Percentiles rank a stretch among this genome's conserved stretches.
Evolutionary conservation across 2,113 vertebrate species (phyloP).

Genomic region (Origma solitaria): DNA sequence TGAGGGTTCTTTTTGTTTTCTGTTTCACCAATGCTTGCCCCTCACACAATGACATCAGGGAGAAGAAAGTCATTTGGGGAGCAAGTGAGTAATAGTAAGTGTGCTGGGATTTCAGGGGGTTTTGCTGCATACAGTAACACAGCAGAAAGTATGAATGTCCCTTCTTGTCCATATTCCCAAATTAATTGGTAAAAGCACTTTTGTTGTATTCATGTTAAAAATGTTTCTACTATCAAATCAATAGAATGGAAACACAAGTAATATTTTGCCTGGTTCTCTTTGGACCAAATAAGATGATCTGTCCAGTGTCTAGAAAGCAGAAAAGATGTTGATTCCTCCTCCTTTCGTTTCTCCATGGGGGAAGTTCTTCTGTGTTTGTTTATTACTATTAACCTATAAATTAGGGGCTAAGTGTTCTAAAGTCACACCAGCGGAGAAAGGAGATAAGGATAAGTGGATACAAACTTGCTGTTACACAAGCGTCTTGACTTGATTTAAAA

Average conservation of each 20-base stretch:
- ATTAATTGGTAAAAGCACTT: neutral
- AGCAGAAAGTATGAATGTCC: neutral
- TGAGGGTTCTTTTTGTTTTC: neutral
- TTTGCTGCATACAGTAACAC: neutral
- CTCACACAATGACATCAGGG: neutral
- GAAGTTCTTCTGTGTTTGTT: neutral
- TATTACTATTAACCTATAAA: neutral
- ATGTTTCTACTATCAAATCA: neutral
- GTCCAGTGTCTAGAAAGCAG: neutral
- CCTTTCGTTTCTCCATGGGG: neutral
- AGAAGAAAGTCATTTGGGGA: neutral
- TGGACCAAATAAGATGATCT: neutral
- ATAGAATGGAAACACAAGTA: neutral
- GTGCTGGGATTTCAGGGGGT: neutral
- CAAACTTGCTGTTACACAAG: slow-evolving; percentile 17
- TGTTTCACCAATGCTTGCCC: neutral
- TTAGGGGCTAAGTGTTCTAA: slow-evolving; percentile 3
- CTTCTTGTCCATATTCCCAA: neutral
- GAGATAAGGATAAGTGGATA: slow-evolving; percentile 32
- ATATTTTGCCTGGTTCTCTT: neutral
- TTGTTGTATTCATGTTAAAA: neutral
- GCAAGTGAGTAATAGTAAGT: neutral
- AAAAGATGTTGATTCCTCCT: neutral
- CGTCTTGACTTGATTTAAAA: slow-evolving; percentile 7
- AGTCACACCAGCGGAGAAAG: neutral